A percentile compares a stretch with the other conserved stretches of the same genome.
Conservation (phyloP, 2,888 invertebrate species). For the Protodeltote pygarga region DNA sequence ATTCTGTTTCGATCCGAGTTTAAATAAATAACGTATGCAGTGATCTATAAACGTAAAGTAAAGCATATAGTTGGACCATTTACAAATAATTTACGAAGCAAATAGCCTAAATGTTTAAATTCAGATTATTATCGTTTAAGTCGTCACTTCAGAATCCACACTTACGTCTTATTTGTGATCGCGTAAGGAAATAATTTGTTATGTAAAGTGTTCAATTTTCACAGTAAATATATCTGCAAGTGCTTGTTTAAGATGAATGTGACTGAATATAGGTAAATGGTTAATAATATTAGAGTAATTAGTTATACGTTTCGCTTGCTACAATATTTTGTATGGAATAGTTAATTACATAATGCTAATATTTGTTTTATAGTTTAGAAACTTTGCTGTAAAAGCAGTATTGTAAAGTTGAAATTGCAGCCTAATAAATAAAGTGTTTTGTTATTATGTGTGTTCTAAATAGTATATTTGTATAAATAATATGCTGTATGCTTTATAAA, state of each 20-base stretch:
- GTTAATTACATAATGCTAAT: slow-evolving; percentile 27
- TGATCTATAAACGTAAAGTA: too few relatives aligned
- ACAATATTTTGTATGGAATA: slow-evolving; percentile 43
- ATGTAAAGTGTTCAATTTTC: slow-evolving; percentile 70
- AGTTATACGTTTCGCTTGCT: slow-evolving; percentile 52
- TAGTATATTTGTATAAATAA: slow-evolving; percentile 18
- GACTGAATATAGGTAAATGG: slow-evolving; percentile 80
- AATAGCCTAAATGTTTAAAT: slow-evolving; percentile 34
- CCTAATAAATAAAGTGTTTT: slow-evolving; percentile 26
- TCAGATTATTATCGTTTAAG: too few relatives aligned
- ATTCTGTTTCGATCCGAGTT: too few relatives aligned
- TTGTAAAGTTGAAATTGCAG: slow-evolving; percentile 29
- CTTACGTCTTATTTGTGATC: slow-evolving; percentile 35
- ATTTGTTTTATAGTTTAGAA: slow-evolving; percentile 37
- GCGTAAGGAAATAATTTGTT: slow-evolving; percentile 55
- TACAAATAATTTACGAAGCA: too few relatives aligned
- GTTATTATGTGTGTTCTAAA: slow-evolving; percentile 32
- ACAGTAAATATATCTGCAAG: slow-evolving; percentile 67
- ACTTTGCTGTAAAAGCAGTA: slow-evolving; percentile 15
- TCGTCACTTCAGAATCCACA: slow-evolving; percentile 10
- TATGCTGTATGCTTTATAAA: slow-evolving; percentile 20
- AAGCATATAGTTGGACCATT: too few relatives aligned
- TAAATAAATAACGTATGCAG: too few relatives aligned
- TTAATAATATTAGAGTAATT: slow-evolving; percentile 49
- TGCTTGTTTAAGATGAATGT: slow-evolving; percentile 81